Conservation (phyloP, 2,888 invertebrate genomes). For the Dynastes maya region DNA sequence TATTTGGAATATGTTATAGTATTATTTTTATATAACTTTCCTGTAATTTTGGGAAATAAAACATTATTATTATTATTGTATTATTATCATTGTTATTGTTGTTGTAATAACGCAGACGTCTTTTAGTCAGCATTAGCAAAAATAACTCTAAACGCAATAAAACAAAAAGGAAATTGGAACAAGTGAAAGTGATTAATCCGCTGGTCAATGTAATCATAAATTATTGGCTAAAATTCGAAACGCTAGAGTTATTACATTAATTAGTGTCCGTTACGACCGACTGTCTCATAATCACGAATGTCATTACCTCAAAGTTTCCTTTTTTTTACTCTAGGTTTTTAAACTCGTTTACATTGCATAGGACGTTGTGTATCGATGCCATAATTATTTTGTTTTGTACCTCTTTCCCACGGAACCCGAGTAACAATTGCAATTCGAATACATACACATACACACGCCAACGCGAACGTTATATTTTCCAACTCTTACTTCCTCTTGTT, state of each 20-base stretch:
- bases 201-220: neutral
- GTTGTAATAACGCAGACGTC: too few relatives aligned
- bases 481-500: constrained; percentile 3
- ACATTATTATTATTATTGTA: too few relatives aligned
- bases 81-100: too few relatives aligned
- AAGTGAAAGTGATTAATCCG: constrained; percentile 7
- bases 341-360: neutral
- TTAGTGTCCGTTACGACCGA: neutral
- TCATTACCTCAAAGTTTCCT: constrained; percentile 21
- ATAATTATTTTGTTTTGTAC: constrained; percentile 10
- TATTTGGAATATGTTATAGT: too few relatives aligned
- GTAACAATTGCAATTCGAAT: constrained; percentile 3
- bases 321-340: neutral
- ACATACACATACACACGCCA: neutral
- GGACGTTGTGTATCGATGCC: neutral
- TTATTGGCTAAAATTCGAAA: constrained; percentile 14
- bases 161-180: constrained; percentile 1
- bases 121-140: too few relatives aligned
- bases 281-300: constrained; percentile 6
- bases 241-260: constrained; percentile 1
- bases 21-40: too few relatives aligned
- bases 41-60: too few relatives aligned
- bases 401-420: constrained; percentile 5
- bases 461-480: neutral
- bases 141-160: neutral